Base-by-base conservation (phyloP, 2,888 invertebrate species). In the Hyles lineata region DNA sequence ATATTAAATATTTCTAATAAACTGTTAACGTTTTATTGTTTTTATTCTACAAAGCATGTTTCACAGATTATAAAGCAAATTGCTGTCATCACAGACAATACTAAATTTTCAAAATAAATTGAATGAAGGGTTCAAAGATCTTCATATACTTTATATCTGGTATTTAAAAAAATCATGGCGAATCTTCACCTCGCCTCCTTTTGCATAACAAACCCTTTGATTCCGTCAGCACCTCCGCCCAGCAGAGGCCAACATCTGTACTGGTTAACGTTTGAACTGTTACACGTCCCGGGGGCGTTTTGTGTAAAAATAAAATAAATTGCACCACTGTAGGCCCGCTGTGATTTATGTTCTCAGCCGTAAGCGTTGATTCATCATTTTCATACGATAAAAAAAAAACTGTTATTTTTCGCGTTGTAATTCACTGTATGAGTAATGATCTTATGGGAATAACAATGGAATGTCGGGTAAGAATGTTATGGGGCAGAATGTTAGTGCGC, bases 341-440 rank as follows among this genome's bases (percentile, higher is more conserved):
- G 80, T 87, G 85, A 87, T 87, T 86, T 85, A 85, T 84, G 80
- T 79, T 76, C 73, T 76, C 71, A 73, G 75, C 78, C 77, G 70
- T 73, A 74, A 70, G 76, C 76, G 80, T 80, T 77, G 82, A 87
- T 87, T 83, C 84, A 86, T 87, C 86, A 88, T 88, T 86, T 87
- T 87, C 83, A 79, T 86, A 81, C 85, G 83, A 85, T 86, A 87
- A 84, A 83, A 77, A 81, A 84, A 74, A 73, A 75, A 80, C 76
- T 80, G 82, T 82, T 83, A 84, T 85, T 82, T 83, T 80, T 80
- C 80, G 79, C 77, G 76, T 75, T 80, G 77, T 84, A 82, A 85
- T 83, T 83, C 85, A 82, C 81, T 61, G 79, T 79, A 82, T 87
- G 86, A 87, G 77, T 85, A 83, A 86, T 86, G 84, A 82, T 81